phyloP scores from a whole-genome alignment of 2,797 vertebrate species.

The Harpagifer antarcticus region DNA sequence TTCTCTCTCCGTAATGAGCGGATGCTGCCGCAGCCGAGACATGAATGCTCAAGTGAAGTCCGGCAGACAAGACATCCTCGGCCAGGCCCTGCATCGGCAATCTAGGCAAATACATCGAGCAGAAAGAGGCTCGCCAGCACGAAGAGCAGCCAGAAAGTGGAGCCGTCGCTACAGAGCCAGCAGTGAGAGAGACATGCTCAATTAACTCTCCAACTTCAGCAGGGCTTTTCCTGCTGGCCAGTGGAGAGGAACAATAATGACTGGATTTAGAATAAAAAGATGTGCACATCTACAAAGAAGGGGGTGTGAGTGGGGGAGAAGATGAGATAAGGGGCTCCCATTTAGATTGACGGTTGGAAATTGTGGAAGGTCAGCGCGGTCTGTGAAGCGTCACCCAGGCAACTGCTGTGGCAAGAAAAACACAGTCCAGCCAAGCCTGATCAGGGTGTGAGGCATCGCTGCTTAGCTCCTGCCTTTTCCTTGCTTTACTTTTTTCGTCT shows the following conservation, averaged over 20 bases:
- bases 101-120: conserved; percentile 82
- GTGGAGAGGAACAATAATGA: conserved; percentile 87
- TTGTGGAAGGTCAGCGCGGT: conserved; percentile 83
- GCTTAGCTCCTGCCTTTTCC: conserved; percentile 50
- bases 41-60: conserved; percentile 87
- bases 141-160: conserved; percentile 71
- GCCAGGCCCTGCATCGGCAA: conserved; percentile 80
- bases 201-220: conserved; percentile 87
- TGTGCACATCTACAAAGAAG: conserved; percentile 85
- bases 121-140: conserved; percentile 73
- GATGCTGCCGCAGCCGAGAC: conserved; percentile 78
- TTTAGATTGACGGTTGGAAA: conserved; percentile 86
- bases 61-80: conserved; percentile 80
- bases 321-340: conserved; percentile 79
- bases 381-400: conserved; percentile 80
- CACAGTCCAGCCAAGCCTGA: conserved; percentile 74
- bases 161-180: conserved; percentile 66
- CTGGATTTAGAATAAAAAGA: conserved; percentile 89
- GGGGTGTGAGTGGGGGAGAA: conserved; percentile 69
- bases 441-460: conserved; percentile 65
- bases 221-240: conserved; percentile 84
- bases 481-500: conserved; percentile 50
- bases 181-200: conserved; percentile 83
- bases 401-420: conserved; percentile 74
- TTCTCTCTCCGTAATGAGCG: conserved; percentile 87